These are phyloP conservation scores for Drosophila yooni DNA, from an alignment of 2,888 invertebrate genomes.

Conservation along the genomic window DNA sequence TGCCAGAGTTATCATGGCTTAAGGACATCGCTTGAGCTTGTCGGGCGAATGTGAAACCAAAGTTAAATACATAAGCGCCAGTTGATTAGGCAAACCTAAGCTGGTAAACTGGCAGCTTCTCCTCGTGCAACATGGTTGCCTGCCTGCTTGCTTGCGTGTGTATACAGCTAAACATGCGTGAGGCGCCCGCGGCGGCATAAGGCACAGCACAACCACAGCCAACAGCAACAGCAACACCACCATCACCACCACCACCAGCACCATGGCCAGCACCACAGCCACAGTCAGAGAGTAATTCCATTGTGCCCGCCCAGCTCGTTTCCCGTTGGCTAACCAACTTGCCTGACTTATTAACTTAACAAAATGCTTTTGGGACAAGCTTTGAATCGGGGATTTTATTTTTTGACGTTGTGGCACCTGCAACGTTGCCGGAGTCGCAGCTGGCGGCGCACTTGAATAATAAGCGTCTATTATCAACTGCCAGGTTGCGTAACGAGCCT, in stretches of 20 bases:
- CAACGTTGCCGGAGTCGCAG: slow-evolving; percentile 51
- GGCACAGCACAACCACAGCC: background rate
- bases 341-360: slow-evolving; percentile 68
- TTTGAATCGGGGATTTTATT: background rate
- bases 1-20: slow-evolving; percentile 2
- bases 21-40: slow-evolving; percentile 45
- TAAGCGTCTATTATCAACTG: slow-evolving; percentile 69
- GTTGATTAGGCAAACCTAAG: slow-evolving; percentile 66
- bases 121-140: slow-evolving; percentile 5
- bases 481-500: slow-evolving; percentile 41
- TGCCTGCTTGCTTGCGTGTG: background rate
- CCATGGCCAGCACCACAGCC: background rate
- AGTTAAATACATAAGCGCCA: slow-evolving; percentile 77
- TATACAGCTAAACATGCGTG: slow-evolving; percentile 48
- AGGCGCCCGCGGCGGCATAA: slow-evolving; percentile 45
- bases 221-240: background rate
- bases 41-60: slow-evolving; percentile 66
- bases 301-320: background rate
- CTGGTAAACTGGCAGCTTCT: slow-evolving; percentile 3
- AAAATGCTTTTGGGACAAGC: slow-evolving; percentile 38
- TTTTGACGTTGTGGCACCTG: slow-evolving; percentile 60
- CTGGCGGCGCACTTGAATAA: slow-evolving; percentile 70
- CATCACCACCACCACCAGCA: background rate
- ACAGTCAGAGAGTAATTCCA: background rate
- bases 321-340: slow-evolving; percentile 24